Evolutionary conservation across 2,888 invertebrate genomes (phyloP), one percentile per base, ranked within the genome.

Genomic region (Brachypterus glaber): DNA sequence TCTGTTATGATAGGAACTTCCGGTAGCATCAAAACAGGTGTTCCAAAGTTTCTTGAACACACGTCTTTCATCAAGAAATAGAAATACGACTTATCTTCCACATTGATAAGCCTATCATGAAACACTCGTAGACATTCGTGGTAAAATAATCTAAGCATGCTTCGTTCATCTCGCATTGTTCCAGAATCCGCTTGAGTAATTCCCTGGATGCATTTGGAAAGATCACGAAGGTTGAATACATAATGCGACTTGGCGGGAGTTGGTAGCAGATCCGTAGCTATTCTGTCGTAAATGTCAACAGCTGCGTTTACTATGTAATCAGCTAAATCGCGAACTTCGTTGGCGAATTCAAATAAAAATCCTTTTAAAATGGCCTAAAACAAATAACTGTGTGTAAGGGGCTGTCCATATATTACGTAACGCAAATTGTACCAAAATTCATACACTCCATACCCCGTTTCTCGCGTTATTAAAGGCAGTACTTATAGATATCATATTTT

Each of bases 201-300:
- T n/a, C 90, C 91, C 66, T 91, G 91, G 53, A 91, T 73, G 43
- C 87, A 87, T 63, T 91, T 92, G 7, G 91, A 90, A 26, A 92
- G 69, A 68, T 92, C 91, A 30, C 93, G 72, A 50, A 93, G 67
- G 64, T 93, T 95, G 62, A 93, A 95, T 9, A 92, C 79, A 57
- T 95, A 93, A 64, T 93, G 92, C 0, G 87, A 87, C 61, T 91
- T 92, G 16, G 86, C 78, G 0, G 93, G 93, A 0, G 92, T 93
- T 0, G 93, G 93, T 17, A 93, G 65, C 48, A 95, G 73, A 52
- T 86, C 85, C 0, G 74, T 67, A 11, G 82, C 77, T 30, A 91
- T 87, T 52, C 80, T 77, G 45, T 77, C 71, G 58, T 93, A 95
- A 2, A 92, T 72, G 33, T 86, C 83, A 27, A 92, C 83, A 0